These are phyloP conservation scores for Melitaea athalia DNA, from an alignment of 2,888 invertebrate species.

Conservation along the genomic window DNA sequence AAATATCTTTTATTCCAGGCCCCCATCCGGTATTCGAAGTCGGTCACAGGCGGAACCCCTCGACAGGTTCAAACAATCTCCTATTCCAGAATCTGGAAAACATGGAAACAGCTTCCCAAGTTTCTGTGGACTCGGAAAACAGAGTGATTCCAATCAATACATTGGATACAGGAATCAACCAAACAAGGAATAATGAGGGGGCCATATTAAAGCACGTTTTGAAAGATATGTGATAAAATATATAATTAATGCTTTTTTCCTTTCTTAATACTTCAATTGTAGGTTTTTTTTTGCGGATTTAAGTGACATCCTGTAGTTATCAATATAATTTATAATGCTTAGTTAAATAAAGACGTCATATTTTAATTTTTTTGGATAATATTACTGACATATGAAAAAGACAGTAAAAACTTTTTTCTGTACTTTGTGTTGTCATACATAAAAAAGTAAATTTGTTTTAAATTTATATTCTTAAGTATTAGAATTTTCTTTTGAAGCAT, in stretches of 20 bases:
- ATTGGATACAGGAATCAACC: slow-evolving; percentile 71
- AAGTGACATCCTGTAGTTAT: no score
- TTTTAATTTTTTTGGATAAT: no score
- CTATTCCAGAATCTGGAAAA: slow-evolving; percentile 67
- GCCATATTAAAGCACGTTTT: slow-evolving; percentile 76
- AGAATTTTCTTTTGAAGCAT: background rate
- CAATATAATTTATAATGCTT: no score
- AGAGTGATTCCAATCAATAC: slow-evolving; percentile 41
- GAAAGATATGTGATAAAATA: slow-evolving; percentile 64
- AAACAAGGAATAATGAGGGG: slow-evolving; percentile 73
- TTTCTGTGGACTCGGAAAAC: slow-evolving; percentile 60
- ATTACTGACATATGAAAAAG: background rate
- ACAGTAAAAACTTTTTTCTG: background rate
- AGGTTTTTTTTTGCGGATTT: background rate
- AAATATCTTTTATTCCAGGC: slow-evolving; percentile 50
- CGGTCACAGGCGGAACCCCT: slow-evolving; percentile 66
- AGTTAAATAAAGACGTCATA: no score
- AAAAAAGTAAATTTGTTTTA: no score
- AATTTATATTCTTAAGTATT: no score
- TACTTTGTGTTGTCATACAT: background rate
- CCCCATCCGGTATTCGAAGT: slow-evolving; percentile 52
- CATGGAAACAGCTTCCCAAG: slow-evolving; percentile 60
- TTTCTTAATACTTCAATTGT: background rate
- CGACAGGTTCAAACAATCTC: slow-evolving; percentile 70
- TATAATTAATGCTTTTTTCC: background rate